These are phyloP conservation scores for Chaetogeoica ovagalla DNA, from an alignment of 2,888 invertebrate genomes.

Conservation along the genomic window DNA sequence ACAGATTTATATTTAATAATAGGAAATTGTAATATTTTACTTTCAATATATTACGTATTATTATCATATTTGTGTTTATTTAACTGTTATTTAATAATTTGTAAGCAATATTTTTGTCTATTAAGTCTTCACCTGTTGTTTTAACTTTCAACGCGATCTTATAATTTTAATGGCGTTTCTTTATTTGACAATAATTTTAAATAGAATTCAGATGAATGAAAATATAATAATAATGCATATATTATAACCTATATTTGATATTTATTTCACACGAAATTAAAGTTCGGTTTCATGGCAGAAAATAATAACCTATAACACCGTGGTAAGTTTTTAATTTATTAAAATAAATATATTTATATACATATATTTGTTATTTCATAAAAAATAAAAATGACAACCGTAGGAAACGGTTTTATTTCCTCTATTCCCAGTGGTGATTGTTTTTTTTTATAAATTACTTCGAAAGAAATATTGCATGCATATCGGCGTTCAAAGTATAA, in stretches of 20 bases:
- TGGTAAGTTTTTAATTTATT: slow-evolving; percentile 9
- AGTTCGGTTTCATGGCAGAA: not conserved
- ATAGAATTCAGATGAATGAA: too few species aligned
- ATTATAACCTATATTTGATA: not conserved
- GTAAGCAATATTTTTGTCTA: too few species aligned
- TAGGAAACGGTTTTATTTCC: slow-evolving; percentile 5
- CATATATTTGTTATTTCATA: not conserved
- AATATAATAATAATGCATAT: not conserved
- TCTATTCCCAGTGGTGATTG: slow-evolving; percentile 5
- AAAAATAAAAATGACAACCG: not conserved
- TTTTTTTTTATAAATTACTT: slow-evolving; percentile 15
- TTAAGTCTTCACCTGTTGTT: too few species aligned
- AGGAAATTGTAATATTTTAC: too few species aligned
- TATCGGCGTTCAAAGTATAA: slow-evolving; percentile 13
- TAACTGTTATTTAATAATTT: too few species aligned
- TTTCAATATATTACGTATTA: too few species aligned
- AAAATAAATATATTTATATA: not conserved
- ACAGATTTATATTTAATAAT: too few species aligned
- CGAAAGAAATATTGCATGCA: slow-evolving; percentile 14
- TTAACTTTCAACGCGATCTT: too few species aligned
- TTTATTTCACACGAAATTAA: not conserved
- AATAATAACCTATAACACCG: not conserved
- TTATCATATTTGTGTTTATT: too few species aligned
- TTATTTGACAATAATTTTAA: too few species aligned
- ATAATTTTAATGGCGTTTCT: too few species aligned